phyloP scores from a whole-genome alignment of 2,797 vertebrate genomes.

The Xenops minutus region DNA sequence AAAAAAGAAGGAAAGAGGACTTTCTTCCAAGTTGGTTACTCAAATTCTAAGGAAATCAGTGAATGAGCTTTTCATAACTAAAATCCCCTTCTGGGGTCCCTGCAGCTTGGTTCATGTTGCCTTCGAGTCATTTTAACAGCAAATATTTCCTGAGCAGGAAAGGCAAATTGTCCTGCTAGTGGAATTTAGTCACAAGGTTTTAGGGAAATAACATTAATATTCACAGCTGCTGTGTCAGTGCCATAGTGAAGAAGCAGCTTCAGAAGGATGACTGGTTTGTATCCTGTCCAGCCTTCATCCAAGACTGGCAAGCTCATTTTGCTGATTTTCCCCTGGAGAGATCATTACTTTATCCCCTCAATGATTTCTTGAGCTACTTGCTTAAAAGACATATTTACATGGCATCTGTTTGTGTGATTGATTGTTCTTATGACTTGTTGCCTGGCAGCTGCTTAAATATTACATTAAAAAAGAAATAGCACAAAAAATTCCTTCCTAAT shows the following conservation, averaged over 20 bases:
- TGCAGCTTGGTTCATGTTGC: slow-evolving; percentile 25
- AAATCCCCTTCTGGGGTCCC: not conserved
- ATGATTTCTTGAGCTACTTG: slow-evolving; percentile 20
- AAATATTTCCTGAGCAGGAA: slow-evolving; percentile 55
- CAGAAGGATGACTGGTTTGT: slow-evolving; percentile 1
- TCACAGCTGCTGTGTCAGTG: slow-evolving; percentile 10
- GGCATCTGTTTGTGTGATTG: slow-evolving; percentile 34
- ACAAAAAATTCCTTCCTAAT: slow-evolving; percentile 1
- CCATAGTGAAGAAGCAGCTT: not conserved
- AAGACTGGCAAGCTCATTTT: not conserved
- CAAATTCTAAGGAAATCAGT: slow-evolving; percentile 9
- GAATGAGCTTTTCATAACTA: slow-evolving; percentile 32
- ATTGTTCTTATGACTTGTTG: slow-evolving; percentile 33
- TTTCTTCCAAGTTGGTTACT: not conserved
- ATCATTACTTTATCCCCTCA: not conserved
- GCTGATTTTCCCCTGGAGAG: not conserved
- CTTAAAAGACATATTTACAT: slow-evolving; percentile 30
- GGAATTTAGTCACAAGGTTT: slow-evolving; percentile 44
- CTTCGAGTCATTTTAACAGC: slow-evolving; percentile 3
- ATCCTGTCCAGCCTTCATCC: not conserved
- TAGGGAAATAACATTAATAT: slow-evolving; percentile 28
- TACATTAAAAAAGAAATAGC: not conserved
- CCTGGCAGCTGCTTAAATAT: not conserved
- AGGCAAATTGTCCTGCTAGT: slow-evolving; percentile 28
- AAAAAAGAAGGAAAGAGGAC: not conserved